Base-by-base conservation (phyloP, 2,797 vertebrate species). In the Selene dorsalis region DNA sequence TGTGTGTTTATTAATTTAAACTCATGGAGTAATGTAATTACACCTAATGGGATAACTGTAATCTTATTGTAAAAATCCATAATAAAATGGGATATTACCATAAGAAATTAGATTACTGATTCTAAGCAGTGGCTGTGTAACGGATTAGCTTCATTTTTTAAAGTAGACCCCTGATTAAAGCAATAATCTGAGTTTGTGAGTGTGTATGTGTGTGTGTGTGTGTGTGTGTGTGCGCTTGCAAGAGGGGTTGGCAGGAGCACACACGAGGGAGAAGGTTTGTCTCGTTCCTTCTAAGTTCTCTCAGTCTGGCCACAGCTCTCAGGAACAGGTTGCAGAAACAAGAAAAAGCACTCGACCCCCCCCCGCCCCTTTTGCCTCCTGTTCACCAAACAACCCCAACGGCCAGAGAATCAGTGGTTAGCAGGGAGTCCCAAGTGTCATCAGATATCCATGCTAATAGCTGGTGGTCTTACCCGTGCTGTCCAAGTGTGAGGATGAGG, bases 391-490 rank as follows among this genome's bases (percentile, higher is more conserved):
- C 87, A 76, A 77, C 87, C 81, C 77, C 78, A 76, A 72, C 84
- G 87, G 88, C 86, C 65, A 30, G 80, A 83, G 84, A 90, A 84
- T 88, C 77, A 68, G 88, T 76, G 87, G 88, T 88, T 77, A 88
- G 87, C 82, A 85, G 70, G 77, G 87, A 83, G 77, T 87, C 86
- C 80, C 48, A 52, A 63, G 80, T 52, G 79, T 88, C 93, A 94
- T 92, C 90, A 92, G 92, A 93, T 94, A 93, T 88, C 92, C 82
- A 89, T 88, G 89, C 85, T 94, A 93, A 94, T 92, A 92, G 90
- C 87, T 90, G 85, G 85, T 89, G 92, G 86, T 87, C 86, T 83
- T 84, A 90, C 82, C 87, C 66, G 74, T 22, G 66, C 53, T 66
- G 69, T 81, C 61, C 66, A 68, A 65, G 59, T 80, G 38, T 70